These are phyloP conservation scores for Lithobates pipiens DNA, from an alignment of 2,797 vertebrate genomes.

Conservation along the genomic window DNA sequence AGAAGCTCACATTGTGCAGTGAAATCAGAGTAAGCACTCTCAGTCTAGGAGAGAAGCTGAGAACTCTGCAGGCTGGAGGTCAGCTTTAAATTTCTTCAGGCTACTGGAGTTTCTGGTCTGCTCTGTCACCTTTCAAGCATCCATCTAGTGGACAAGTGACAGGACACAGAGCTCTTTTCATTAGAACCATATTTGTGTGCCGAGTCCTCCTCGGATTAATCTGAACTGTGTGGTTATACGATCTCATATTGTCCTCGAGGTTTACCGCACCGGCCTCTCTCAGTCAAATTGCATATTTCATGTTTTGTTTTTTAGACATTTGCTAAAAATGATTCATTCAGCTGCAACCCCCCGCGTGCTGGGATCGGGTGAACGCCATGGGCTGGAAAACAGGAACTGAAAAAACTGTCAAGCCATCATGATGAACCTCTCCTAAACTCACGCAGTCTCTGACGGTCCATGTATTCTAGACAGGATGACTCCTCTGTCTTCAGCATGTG, in stretches of 20 bases:
- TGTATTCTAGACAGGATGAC: background rate
- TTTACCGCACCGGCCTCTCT: slow-evolving; percentile 13
- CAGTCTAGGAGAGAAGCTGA: no score
- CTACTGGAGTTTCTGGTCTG: background rate
- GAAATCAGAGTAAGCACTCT: no score
- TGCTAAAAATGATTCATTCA: slow-evolving; percentile 27
- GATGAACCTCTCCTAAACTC: background rate
- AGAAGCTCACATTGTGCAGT: no score
- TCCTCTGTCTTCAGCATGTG: background rate
- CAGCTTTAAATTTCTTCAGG: background rate
- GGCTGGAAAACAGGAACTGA: background rate
- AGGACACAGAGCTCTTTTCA: background rate
- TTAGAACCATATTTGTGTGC: background rate
- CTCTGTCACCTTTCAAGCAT: background rate
- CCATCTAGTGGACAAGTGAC: background rate
- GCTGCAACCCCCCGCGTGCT: background rate
- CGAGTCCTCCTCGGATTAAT: background rate
- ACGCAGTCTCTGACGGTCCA: background rate
- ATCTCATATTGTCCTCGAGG: slow-evolving; percentile 12
- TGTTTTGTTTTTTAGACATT: slow-evolving; percentile 22
- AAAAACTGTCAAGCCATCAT: background rate
- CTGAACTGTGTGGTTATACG: slow-evolving; percentile 13
- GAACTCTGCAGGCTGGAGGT: no score
- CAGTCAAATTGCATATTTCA: background rate
- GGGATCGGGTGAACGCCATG: background rate